These are phyloP conservation scores for Synanthedon formicaeformis DNA, from an alignment of 2,888 invertebrate species.

Conservation along the genomic window DNA sequence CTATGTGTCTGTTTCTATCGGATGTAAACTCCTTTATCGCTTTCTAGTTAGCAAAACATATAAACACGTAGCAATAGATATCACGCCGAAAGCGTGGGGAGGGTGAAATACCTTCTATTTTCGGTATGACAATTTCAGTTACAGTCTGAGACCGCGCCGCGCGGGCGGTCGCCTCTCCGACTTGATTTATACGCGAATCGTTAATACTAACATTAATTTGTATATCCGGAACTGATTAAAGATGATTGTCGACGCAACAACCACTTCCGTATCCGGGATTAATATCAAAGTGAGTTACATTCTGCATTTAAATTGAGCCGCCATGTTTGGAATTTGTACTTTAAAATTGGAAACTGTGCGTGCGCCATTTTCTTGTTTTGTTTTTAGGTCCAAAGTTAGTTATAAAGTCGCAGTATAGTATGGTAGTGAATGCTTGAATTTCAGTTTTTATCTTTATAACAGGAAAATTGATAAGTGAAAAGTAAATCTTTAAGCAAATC, in stretches of 20 bases:
- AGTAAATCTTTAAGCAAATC: too few relatives aligned
- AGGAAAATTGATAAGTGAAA: too few relatives aligned
- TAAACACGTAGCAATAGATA: slow-evolving; percentile 5
- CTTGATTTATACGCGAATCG: slow-evolving; percentile 1
- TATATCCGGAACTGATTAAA: slow-evolving; percentile 14
- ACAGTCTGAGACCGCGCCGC: slow-evolving; percentile 42
- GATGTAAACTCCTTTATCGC: slow-evolving; percentile 20
- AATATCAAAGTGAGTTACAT: slow-evolving; percentile 59
- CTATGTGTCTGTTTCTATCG: slow-evolving; percentile 8
- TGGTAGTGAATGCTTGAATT: too few relatives aligned
- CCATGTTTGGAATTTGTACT: background rate
- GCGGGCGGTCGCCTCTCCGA: slow-evolving; percentile 30
- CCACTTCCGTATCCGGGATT: slow-evolving; percentile 45
- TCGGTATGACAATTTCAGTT: slow-evolving; percentile 60
- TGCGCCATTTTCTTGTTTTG: too few relatives aligned
- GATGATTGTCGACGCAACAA: slow-evolving; percentile 43
- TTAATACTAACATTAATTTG: slow-evolving; percentile 1
- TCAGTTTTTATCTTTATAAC: too few relatives aligned
- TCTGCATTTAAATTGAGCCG: background rate
- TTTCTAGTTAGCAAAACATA: slow-evolving; percentile 31
- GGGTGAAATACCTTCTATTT: slow-evolving; percentile 52
- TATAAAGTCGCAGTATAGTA: too few relatives aligned
- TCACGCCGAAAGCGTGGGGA: slow-evolving; percentile 35
- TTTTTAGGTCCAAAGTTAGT: too few relatives aligned
- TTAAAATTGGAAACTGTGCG: too few relatives aligned